Evolutionary conservation across 1,140 invertebrate species (phyloP), one percentile per base, ranked within the genome.

Genomic region (Cydia splendana): DNA sequence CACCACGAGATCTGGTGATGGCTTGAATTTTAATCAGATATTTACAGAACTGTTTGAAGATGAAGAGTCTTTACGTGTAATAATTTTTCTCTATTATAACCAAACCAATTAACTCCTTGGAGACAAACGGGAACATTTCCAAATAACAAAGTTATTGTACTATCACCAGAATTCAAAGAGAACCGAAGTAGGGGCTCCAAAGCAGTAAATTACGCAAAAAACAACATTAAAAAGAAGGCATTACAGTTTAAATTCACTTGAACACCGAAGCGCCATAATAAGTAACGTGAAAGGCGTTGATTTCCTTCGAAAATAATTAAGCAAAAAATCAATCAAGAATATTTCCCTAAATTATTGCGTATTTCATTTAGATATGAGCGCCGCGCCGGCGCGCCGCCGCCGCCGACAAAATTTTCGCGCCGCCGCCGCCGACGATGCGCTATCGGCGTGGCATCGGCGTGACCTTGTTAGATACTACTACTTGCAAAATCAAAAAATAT

Each of bases 111-210:
- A 53, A 53, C 51, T 53, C 51, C 6, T n/a, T 53, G 5, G 0
- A 53, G 51, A n/a, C 51, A 18, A 53, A 53, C 51, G 18, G 51
- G 51, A 53, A 7, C 51, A 7, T 1, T 53, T 53, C 51, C 51
- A 53, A 53, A 53, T 53, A 53, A 53, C 15, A 53, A 53, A 53
- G 51, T 53, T 53, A 53, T 53, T 53, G 15, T 53, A 53, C 51
- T n/a, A 53, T 6, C 51, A 53, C 0, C 51, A 6, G 51, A 53
- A 53, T 53, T 53, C 18, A 53, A 53, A 53, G 51, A 53, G 51
- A n/a, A 53, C n/a, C 45, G 45, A 4, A 10, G 12, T 48, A 13
- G 4, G 18, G 51, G 18, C 18, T n/a, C 48, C 15, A 18, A n/a
- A 53, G 15, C 15, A 53, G n/a, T 53, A 6, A 53, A 6, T 53